phyloP scores from a whole-genome alignment of 1,140 invertebrate genomes.

The Heliothis virescens region DNA sequence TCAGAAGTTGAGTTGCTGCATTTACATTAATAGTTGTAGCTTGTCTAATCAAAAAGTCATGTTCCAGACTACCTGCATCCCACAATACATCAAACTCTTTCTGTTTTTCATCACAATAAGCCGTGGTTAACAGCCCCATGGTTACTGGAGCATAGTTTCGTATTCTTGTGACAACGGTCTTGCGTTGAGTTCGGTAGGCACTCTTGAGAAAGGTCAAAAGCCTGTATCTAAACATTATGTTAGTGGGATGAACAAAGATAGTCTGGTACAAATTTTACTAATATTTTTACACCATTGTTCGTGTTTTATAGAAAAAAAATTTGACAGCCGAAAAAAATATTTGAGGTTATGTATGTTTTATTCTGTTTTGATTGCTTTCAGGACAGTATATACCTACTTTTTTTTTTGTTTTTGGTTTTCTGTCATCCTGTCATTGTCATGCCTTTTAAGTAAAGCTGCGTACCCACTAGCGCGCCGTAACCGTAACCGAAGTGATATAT shows the following conservation, averaged over 20 bases:
- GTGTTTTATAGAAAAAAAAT: slow-evolving; percentile 22
- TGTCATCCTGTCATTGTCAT: neutral
- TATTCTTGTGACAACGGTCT: slow-evolving; percentile 56
- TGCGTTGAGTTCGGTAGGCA: slow-evolving; percentile 53
- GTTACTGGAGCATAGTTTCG: slow-evolving; percentile 66
- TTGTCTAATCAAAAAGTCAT: slow-evolving; percentile 83
- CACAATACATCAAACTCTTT: slow-evolving; percentile 55
- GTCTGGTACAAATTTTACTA: slow-evolving; percentile 26
- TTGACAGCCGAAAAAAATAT: neutral
- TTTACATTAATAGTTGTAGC: slow-evolving; percentile 84
- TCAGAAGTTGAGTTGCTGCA: slow-evolving; percentile 82
- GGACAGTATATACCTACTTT: neutral
- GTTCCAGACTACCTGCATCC: slow-evolving; percentile 72
- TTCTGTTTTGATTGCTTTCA: neutral
- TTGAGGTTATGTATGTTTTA: slow-evolving; percentile 10
- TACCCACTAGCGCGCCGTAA: too few relatives aligned
- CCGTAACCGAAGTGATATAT: too few relatives aligned
- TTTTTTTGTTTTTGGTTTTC: neutral
- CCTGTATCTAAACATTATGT: slow-evolving; percentile 68
- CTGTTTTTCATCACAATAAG: slow-evolving; percentile 64
- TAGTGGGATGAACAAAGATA: slow-evolving; percentile 16
- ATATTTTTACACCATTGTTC: slow-evolving; percentile 49
- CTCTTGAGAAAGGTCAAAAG: slow-evolving; percentile 64
- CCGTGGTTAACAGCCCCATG: slow-evolving; percentile 63
- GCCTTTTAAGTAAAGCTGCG: too few relatives aligned